Evolutionary conservation across 2,888 invertebrate genomes (phyloP).

Genomic region (Epirrhoe tristata): DNA sequence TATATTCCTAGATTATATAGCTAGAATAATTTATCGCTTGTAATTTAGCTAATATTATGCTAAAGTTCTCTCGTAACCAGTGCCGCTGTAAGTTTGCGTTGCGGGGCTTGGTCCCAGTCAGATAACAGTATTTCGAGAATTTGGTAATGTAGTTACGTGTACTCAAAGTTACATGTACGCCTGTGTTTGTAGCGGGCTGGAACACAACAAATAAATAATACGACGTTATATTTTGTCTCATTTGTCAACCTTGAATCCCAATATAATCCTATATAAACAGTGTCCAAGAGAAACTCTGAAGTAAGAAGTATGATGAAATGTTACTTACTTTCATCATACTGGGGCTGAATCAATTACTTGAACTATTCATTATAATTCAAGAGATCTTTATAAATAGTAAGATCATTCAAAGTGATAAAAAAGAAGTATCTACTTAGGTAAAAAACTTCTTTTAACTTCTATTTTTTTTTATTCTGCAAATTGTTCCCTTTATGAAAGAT

Average conservation of each 20-base stretch:
- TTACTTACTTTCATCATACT: too few relatives aligned
- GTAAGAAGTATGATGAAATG: too few relatives aligned
- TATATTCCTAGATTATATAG: constrained; percentile 43
- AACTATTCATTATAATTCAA: too few relatives aligned
- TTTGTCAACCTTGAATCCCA: constrained; percentile 42
- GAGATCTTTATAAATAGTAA: too few relatives aligned
- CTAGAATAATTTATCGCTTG: constrained; percentile 48
- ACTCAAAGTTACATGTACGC: constrained; percentile 68
- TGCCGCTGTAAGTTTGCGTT: constrained; percentile 76
- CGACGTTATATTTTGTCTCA: constrained; percentile 76
- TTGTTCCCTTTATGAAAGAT: too few relatives aligned
- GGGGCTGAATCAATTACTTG: too few relatives aligned
- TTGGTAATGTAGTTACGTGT: constrained; percentile 83
- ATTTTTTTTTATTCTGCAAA: too few relatives aligned
- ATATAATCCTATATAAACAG: too few relatives aligned
- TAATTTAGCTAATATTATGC: constrained; percentile 39
- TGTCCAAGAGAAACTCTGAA: too few relatives aligned
- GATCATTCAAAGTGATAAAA: too few relatives aligned
- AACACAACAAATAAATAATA: constrained; percentile 84
- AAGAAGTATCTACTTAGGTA: too few relatives aligned
- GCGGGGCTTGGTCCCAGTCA: constrained; percentile 70
- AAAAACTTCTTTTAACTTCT: too few relatives aligned
- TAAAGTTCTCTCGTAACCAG: constrained; percentile 66
- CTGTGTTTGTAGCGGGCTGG: constrained; percentile 76
- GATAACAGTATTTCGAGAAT: constrained; percentile 83